Evolutionary conservation across 2,888 invertebrate genomes (phyloP).

Genomic region (Drosophila leonis): DNA sequence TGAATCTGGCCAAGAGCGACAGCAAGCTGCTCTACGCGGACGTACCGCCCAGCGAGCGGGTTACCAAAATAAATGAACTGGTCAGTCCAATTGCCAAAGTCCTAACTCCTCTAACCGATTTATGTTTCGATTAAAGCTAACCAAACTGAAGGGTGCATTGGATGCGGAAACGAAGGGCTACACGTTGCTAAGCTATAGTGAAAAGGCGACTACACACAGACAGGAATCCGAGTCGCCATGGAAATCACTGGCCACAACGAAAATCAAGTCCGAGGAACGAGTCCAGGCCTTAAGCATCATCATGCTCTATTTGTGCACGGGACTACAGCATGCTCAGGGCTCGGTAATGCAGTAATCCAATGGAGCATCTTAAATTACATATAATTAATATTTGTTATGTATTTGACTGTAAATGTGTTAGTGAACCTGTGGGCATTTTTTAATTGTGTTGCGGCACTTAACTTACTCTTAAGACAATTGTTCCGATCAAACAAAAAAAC

Average conservation of each 20-base stretch:
- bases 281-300: slow-evolving; percentile 96
- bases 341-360: slow-evolving; percentile 73
- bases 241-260: slow-evolving; percentile 34
- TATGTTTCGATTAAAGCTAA: slow-evolving; percentile 87
- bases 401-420: slow-evolving; percentile 73
- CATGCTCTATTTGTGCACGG: slow-evolving; percentile 97
- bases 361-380: slow-evolving; percentile 17
- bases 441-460: slow-evolving; percentile 57
- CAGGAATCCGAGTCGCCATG: slow-evolving; percentile 88
- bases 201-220: slow-evolving; percentile 81
- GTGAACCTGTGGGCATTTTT: slow-evolving; percentile 65
- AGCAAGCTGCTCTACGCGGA: slow-evolving; percentile 93
- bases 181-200: slow-evolving; percentile 80
- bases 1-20: slow-evolving; percentile 94
- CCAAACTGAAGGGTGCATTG: slow-evolving; percentile 90
- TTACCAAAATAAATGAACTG: slow-evolving; percentile 93
- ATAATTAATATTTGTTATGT: slow-evolving; percentile 29
- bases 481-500: slow-evolving; percentile 27
- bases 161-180: slow-evolving; percentile 88
- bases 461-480: slow-evolving; percentile 46
- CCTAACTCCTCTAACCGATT: not conserved
- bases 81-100: slow-evolving; percentile 86
- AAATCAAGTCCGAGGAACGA: slow-evolving; percentile 90
- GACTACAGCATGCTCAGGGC: slow-evolving; percentile 89
- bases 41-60: slow-evolving; percentile 89